A percentile compares a stretch with the other conserved stretches of the same genome.
Evolutionary conservation across 2,888 invertebrate species (phyloP).

Genomic region (Galeruca laticollis): DNA sequence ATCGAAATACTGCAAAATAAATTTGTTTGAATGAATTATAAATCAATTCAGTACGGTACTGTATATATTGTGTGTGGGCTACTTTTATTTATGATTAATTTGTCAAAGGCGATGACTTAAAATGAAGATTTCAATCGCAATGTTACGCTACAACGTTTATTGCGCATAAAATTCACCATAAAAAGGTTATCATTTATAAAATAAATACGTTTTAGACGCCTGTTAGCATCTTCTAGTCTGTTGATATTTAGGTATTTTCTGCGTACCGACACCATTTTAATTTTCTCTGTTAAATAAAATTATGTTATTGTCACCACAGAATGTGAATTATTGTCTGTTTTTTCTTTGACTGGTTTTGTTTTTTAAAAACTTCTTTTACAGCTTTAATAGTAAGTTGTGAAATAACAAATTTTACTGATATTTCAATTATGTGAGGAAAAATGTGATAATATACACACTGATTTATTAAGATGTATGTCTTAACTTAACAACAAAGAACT

Average conservation of each 20-base stretch:
- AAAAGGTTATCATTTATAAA: conserved; percentile 30
- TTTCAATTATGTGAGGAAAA: too few relatives aligned
- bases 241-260: conserved; percentile 6
- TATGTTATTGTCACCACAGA: not conserved
- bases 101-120: conserved; percentile 31
- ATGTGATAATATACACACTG: too few relatives aligned
- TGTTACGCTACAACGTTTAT: conserved; percentile 30
- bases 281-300: not conserved
- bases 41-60: conserved; percentile 5
- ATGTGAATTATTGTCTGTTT: not conserved
- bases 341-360: not conserved
- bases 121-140: conserved; percentile 34
- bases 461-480: too few relatives aligned
- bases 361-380: too few relatives aligned
- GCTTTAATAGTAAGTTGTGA: too few relatives aligned
- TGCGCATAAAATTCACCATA: conserved; percentile 31
- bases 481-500: too few relatives aligned
- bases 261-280: not conserved
- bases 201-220: conserved; percentile 32
- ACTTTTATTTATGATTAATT: conserved; percentile 34
- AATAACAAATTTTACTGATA: too few relatives aligned
- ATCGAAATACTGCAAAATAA: not conserved
- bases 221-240: conserved; percentile 22
- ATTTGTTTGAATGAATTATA: not conserved
- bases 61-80: conserved; percentile 28